Conservation (phyloP, 92 coral and sea anemone genomes). For the Isaurus tuberculatus region DNA sequence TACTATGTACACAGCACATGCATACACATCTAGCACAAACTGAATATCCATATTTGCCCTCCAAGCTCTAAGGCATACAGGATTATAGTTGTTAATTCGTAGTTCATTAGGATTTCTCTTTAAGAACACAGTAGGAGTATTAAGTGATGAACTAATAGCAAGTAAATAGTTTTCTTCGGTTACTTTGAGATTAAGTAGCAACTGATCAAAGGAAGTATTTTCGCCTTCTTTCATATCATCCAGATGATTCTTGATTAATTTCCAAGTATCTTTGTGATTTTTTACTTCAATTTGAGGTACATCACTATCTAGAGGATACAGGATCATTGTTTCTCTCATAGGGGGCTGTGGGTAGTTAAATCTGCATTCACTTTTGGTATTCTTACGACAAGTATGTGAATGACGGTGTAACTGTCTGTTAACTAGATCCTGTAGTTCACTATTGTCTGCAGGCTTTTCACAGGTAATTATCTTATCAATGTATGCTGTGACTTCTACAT, state of each 20-base stretch:
- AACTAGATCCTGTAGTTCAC: neutral
- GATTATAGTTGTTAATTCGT: constrained; percentile 1
- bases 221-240: constrained; percentile 65
- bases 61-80: neutral
- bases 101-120: constrained; percentile 7
- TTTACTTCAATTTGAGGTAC: constrained; percentile 33
- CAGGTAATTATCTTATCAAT: constrained; percentile 8
- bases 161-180: constrained; percentile 61
- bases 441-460: constrained; percentile 2
- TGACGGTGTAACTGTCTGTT: neutral
- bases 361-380: neutral
- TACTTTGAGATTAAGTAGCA: constrained; percentile 44
- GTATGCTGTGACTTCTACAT: neutral
- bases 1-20: too few relatives aligned
- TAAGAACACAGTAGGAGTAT: constrained; percentile 59
- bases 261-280: constrained; percentile 53
- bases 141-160: constrained; percentile 55
- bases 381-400: constrained; percentile 38
- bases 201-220: constrained; percentile 46
- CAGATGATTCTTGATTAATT: constrained; percentile 52
- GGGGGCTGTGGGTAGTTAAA: neutral
- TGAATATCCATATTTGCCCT: neutral
- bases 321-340: constrained; percentile 42
- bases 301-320: constrained; percentile 52
- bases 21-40: too few relatives aligned